phyloP scores from a whole-genome alignment of 2,113 vertebrate genomes.

The rat (Rattus norvegicus) region DNA sequence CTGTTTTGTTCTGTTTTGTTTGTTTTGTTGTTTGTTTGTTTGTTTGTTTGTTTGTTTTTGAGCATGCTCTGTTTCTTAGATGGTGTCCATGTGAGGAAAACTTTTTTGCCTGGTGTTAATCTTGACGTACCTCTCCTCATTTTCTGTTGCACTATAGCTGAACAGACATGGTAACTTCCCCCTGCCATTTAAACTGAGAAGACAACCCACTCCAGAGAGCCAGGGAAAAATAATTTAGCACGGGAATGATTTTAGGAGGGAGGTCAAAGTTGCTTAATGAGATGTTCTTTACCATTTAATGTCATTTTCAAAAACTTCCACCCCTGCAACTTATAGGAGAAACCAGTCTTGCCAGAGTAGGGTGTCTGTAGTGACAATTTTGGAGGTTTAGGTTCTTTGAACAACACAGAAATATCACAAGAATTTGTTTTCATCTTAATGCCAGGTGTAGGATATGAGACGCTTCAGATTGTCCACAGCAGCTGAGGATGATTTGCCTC shows the following conservation, averaged over 20 bases:
- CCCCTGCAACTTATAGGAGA: not conserved
- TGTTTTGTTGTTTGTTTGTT: not conserved
- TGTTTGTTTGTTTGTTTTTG: not conserved
- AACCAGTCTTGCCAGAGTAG: not conserved
- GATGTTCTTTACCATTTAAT: not conserved
- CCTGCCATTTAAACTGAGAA: not conserved
- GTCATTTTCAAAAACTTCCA: not conserved
- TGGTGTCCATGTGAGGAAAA: not conserved
- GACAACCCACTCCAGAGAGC: not conserved
- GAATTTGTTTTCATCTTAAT: too few species aligned
- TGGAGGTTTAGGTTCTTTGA: too few species aligned
- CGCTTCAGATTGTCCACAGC: too few species aligned
- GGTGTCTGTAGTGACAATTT: too few species aligned
- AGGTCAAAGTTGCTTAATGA: not conserved
- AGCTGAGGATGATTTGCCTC: too few species aligned
- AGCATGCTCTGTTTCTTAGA: not conserved
- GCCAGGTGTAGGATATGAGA: too few species aligned
- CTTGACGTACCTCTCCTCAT: not conserved
- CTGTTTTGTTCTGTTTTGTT: not conserved
- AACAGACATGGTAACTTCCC: not conserved
- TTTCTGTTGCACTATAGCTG: not conserved
- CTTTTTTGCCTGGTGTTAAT: not conserved
- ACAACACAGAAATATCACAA: too few species aligned
- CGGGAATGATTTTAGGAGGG: not conserved
- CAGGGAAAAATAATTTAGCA: not conserved